Conservation (phyloP, 2,888 invertebrate genomes). For the Epirrhoe alternata region DNA sequence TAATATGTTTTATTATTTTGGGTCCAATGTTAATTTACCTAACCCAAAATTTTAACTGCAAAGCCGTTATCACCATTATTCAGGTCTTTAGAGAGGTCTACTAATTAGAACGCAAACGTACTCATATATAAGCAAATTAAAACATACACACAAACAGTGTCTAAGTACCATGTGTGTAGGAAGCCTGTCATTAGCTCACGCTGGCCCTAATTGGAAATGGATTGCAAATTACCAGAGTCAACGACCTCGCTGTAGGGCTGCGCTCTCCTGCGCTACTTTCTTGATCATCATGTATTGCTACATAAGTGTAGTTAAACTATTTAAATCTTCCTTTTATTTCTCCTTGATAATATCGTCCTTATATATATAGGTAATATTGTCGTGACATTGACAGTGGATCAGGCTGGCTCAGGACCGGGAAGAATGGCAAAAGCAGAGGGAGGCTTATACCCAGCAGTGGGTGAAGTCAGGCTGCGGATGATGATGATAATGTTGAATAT, state of each 20-base stretch:
- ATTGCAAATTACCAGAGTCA: constrained; percentile 30
- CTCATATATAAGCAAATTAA: constrained; percentile 22
- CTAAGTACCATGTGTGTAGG: constrained; percentile 14
- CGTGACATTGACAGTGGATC: too few relatives aligned
- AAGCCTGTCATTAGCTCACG: constrained; percentile 32
- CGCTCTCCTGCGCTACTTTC: constrained; percentile 6
- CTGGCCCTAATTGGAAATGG: constrained; percentile 37
- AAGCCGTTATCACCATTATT: neutral
- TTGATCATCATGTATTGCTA: neutral
- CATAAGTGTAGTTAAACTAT: neutral
- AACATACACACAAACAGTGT: constrained; percentile 9
- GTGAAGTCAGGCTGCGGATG: too few relatives aligned
- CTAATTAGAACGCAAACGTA: constrained; percentile 15
- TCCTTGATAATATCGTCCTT: too few relatives aligned
- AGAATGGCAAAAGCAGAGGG: too few relatives aligned
- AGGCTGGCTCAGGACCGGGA: too few relatives aligned
- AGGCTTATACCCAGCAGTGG: too few relatives aligned
- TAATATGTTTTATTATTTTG: neutral
- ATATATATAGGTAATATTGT: too few relatives aligned
- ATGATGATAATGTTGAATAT: too few relatives aligned
- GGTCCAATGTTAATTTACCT: neutral
- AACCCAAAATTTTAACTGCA: neutral
- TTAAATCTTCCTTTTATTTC: neutral
- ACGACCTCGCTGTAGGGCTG: constrained; percentile 17
- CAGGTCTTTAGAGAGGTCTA: constrained; percentile 5